phyloP scores from a whole-genome alignment of 2,113 vertebrate species.

The Thamnophis sirtalis region DNA sequence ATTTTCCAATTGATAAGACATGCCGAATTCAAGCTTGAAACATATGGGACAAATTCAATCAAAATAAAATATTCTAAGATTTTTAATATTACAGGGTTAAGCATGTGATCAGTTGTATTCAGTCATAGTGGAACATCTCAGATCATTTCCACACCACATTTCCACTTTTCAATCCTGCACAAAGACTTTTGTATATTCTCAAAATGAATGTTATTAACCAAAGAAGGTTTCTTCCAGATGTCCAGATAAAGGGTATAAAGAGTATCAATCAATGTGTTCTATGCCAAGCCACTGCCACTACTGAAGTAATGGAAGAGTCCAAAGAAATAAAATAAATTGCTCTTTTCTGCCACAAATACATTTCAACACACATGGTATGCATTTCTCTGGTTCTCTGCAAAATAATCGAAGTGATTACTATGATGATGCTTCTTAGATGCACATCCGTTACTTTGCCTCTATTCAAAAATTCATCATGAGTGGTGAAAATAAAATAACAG shows the following conservation, averaged over 20 bases:
- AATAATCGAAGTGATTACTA: neutral
- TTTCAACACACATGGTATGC: neutral
- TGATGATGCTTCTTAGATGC: neutral
- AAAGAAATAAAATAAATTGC: neutral
- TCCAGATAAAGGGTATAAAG: neutral
- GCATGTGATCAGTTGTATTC: neutral
- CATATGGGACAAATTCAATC: neutral
- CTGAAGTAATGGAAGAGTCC: neutral
- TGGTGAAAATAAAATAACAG: neutral
- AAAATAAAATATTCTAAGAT: neutral
- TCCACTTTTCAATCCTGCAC: neutral
- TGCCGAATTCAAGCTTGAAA: neutral
- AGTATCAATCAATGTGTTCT: neutral
- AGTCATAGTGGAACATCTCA: neutral
- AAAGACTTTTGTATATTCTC: neutral
- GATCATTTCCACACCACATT: neutral
- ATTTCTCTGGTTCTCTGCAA: neutral
- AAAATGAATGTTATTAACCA: neutral
- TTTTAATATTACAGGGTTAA: neutral
- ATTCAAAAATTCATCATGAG: neutral
- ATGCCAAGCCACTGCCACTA: neutral
- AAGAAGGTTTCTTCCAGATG: neutral
- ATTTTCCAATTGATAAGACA: constrained; percentile 1
- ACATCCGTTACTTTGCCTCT: neutral
- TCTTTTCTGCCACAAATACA: neutral